A percentile compares a stretch with the other conserved stretches of the same genome.
Conservation (phyloP, 1,140 invertebrate species). For the Pseudomyrmex flavicornis region DNA sequence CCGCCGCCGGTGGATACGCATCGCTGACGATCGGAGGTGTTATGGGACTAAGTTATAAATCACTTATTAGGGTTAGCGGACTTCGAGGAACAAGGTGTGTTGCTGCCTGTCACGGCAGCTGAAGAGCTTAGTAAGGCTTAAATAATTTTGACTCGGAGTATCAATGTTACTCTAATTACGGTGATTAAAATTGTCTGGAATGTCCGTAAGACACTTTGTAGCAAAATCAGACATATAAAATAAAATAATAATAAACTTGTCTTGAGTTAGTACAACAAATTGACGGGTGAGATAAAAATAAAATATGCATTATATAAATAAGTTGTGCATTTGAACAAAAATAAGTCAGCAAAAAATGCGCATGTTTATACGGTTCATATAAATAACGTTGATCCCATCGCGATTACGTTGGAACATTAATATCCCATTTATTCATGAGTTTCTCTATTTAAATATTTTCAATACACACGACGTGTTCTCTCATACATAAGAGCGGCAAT, state of each 20-base stretch:
- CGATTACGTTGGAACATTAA: constrained; percentile 32
- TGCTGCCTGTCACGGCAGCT: background rate
- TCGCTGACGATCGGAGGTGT: constrained; percentile 10
- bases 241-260: background rate
- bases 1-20: constrained; percentile 9
- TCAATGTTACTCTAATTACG: background rate
- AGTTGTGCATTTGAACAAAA: no score
- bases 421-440: constrained; percentile 17
- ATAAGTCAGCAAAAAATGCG: background rate
- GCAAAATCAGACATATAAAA: background rate
- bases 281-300: no score
- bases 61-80: constrained; percentile 17
- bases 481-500: constrained; percentile 32
- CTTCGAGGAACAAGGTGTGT: background rate
- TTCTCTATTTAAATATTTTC: constrained; percentile 34
- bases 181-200: background rate
- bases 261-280: no score
- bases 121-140: background rate
- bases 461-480: background rate
- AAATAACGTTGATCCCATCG: background rate
- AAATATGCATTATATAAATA: no score
- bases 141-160: background rate
- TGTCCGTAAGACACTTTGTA: background rate
- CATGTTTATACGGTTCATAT: background rate
- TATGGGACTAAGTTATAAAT: constrained; percentile 33